These are phyloP conservation scores for Pollenia griseotomentosa DNA, from an alignment of 2,888 invertebrate species.

Conservation along the genomic window DNA sequence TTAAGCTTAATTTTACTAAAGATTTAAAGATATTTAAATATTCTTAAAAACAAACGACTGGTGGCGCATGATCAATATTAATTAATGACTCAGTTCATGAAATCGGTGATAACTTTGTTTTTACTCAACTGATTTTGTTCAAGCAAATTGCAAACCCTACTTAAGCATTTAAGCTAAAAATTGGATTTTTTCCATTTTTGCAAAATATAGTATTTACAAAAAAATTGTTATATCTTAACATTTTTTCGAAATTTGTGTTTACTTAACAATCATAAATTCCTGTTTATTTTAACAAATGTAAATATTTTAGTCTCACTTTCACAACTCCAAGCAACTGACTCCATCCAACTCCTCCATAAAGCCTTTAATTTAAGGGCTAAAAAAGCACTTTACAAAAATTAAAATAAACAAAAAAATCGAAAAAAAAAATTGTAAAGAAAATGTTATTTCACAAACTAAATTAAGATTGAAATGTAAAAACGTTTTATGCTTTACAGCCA, in stretches of 20 bases:
- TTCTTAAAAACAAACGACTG: too few species aligned
- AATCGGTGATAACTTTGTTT: not conserved
- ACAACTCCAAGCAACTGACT: not conserved
- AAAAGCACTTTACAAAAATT: slow-evolving; percentile 59
- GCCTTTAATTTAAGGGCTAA: slow-evolving; percentile 38
- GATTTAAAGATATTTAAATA: too few species aligned
- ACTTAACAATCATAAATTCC: slow-evolving; percentile 69
- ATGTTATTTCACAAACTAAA: slow-evolving; percentile 81
- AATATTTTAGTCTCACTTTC: slow-evolving; percentile 70
- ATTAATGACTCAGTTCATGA: not conserved
- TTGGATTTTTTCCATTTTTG: too few species aligned
- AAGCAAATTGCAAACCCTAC: too few species aligned
- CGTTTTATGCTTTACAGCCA: slow-evolving; percentile 77
- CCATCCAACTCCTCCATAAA: not conserved
- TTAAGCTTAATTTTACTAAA: too few species aligned
- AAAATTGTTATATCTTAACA: not conserved
- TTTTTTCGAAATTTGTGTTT: slow-evolving; percentile 38
- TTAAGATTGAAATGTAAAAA: slow-evolving; percentile 84
- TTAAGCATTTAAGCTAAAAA: too few species aligned
- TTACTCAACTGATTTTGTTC: too few species aligned
- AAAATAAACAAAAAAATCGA: slow-evolving; percentile 2
- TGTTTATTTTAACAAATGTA: slow-evolving; percentile 63
- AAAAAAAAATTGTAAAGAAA: slow-evolving; percentile 62
- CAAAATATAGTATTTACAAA: not conserved
- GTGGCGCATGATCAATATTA: slow-evolving; percentile 51